Conservation (phyloP, 2,888 invertebrate species). For the Leucophora obtusa region DNA sequence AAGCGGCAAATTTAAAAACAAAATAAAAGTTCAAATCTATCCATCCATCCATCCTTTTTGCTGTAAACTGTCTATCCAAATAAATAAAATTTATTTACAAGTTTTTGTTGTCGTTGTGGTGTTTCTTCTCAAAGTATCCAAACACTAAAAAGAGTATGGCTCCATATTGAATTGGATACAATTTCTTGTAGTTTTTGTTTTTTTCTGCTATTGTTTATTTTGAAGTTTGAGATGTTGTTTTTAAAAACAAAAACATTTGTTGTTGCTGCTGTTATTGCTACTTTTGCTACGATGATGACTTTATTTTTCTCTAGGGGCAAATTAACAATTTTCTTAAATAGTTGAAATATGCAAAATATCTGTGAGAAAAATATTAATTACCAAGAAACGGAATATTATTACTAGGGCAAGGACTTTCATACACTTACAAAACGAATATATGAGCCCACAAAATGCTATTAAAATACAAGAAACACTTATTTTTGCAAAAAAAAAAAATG, state of each 20-base stretch:
- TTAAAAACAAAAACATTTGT: neutral
- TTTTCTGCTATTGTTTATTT: conserved; percentile 2
- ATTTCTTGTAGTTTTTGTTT: neutral
- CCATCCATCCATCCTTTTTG: neutral
- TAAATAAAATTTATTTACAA: neutral
- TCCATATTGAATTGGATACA: conserved; percentile 27
- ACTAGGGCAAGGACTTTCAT: too few species aligned
- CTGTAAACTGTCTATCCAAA: neutral
- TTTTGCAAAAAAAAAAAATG: too few species aligned
- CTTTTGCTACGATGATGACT: conserved; percentile 10
- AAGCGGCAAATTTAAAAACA: neutral
- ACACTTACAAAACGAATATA: too few species aligned
- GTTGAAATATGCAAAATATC: conserved; percentile 35
- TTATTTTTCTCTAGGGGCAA: conserved; percentile 49
- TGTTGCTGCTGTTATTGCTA: conserved; percentile 8
- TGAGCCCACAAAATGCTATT: too few species aligned
- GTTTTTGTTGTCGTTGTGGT: neutral
- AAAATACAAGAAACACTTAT: too few species aligned
- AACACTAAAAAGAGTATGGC: conserved; percentile 1
- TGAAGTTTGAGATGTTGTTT: conserved; percentile 11
- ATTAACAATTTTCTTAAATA: conserved; percentile 46
- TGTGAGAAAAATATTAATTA: conserved; percentile 57
- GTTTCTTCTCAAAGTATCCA: conserved; percentile 1
- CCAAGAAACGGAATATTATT: neutral
- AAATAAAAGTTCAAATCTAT: neutral